These are phyloP conservation scores for Etheostoma spectabile DNA, from an alignment of 2,113 vertebrate genomes.

Conservation along the genomic window DNA sequence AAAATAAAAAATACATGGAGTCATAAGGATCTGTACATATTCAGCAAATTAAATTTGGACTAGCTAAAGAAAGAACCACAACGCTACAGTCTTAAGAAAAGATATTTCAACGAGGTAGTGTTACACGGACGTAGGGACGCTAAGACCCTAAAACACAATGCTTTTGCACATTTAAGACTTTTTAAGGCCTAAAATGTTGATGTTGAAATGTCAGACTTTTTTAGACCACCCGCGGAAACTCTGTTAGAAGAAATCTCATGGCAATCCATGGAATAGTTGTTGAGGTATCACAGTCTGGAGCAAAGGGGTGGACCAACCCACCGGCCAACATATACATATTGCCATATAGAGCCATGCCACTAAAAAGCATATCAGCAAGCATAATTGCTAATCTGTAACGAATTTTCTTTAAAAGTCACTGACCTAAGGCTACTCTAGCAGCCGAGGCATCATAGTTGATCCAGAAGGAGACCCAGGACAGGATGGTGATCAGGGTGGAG, in stretches of 20 bases:
- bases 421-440: slow-evolving; percentile 95
- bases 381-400: neutral
- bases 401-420: neutral
- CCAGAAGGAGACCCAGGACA: slow-evolving; percentile 72
- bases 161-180: too few relatives aligned
- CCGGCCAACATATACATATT: neutral
- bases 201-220: too few relatives aligned
- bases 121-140: too few relatives aligned
- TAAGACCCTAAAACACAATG: too few relatives aligned
- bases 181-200: too few relatives aligned
- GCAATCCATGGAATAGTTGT: neutral
- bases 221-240: too few relatives aligned
- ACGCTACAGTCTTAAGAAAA: too few relatives aligned
- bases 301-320: neutral
- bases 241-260: neutral
- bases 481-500: slow-evolving; percentile 66
- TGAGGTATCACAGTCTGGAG: neutral
- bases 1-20: too few relatives aligned
- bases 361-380: neutral
- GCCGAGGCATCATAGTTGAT: slow-evolving; percentile 96
- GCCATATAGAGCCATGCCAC: neutral
- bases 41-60: too few relatives aligned
- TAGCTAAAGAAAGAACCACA: too few relatives aligned
- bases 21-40: too few relatives aligned
- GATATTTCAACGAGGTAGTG: too few relatives aligned